Evolutionary conservation across 1,140 invertebrate genomes (phyloP).

Genomic region (Drusus annulatus): DNA sequence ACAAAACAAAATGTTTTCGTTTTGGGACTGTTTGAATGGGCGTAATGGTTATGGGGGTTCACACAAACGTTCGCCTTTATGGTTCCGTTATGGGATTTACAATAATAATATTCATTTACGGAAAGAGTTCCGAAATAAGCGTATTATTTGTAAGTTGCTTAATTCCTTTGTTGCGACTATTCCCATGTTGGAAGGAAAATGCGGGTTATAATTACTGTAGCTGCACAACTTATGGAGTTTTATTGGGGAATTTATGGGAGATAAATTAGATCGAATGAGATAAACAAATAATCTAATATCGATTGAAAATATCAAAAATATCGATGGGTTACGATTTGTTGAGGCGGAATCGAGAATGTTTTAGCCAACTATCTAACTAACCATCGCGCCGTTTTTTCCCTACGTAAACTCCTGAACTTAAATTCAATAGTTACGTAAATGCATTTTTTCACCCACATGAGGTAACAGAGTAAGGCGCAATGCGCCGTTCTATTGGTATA

Average conservation of each 20-base stretch:
- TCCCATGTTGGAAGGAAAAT: constrained; percentile 47
- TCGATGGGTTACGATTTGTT: too few species aligned
- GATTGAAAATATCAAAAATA: neutral
- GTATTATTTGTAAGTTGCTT: constrained; percentile 33
- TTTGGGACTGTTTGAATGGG: constrained; percentile 52
- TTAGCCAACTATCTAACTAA: too few species aligned
- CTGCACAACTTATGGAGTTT: constrained; percentile 7
- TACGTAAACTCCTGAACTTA: too few species aligned
- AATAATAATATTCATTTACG: constrained; percentile 53
- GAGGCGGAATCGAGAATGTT: too few species aligned
- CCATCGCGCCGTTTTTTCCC: too few species aligned
- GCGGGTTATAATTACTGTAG: constrained; percentile 49
- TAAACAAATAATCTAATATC: constrained; percentile 35
- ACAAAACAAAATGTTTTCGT: constrained; percentile 58
- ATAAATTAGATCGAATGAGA: constrained; percentile 49
- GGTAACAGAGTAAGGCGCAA: too few species aligned
- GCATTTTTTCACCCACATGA: too few species aligned
- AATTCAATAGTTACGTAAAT: too few species aligned
- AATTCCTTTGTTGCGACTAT: constrained; percentile 40
- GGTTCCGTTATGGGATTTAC: constrained; percentile 53
- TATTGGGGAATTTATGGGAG: constrained; percentile 56
- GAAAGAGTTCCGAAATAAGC: constrained; percentile 51
- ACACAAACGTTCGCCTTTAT: constrained; percentile 56
- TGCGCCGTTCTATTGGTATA: too few species aligned
- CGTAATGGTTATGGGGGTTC: constrained; percentile 57